Evolutionary conservation across 1,140 invertebrate genomes (phyloP).

Genomic region (Drosophila insularis): DNA sequence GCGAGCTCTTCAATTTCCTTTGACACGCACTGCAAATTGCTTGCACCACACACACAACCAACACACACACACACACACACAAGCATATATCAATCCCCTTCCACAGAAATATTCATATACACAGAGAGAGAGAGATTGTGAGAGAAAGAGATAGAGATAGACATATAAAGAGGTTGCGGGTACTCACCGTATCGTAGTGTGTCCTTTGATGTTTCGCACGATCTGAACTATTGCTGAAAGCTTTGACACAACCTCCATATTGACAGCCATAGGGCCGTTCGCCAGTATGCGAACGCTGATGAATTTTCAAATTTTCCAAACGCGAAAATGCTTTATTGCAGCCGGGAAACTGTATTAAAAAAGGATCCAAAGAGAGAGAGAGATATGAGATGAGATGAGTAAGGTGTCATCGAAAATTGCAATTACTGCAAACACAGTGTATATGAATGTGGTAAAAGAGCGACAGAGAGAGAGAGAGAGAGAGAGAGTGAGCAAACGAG

Average conservation of each 20-base stretch:
- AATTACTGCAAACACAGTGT: constrained; percentile 38
- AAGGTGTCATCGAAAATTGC: constrained; percentile 54
- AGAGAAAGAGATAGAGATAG: too few species aligned
- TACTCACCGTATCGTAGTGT: constrained; percentile 95
- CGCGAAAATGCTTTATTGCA: constrained; percentile 97
- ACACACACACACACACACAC: constrained; percentile 11
- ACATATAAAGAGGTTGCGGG: neutral
- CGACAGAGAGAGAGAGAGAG: neutral
- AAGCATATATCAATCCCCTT: neutral
- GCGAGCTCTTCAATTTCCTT: constrained; percentile 69
- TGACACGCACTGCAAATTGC: constrained; percentile 70
- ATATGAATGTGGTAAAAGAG: constrained; percentile 9
- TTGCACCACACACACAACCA: constrained; percentile 27
- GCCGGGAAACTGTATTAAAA: constrained; percentile 90
- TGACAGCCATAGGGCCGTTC: constrained; percentile 94
- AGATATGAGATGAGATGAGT: constrained; percentile 17
- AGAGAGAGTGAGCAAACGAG: neutral
- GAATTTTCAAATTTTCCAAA: constrained; percentile 97
- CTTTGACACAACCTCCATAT: constrained; percentile 93
- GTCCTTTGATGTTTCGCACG: constrained; percentile 98
- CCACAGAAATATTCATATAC: neutral
- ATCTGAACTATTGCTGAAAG: constrained; percentile 98
- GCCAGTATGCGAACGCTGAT: constrained; percentile 96
- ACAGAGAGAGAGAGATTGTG: neutral
- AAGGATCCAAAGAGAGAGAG: constrained; percentile 19